Evolutionary conservation across 2,113 vertebrate species (phyloP).

Genomic region (Channa maculata): DNA sequence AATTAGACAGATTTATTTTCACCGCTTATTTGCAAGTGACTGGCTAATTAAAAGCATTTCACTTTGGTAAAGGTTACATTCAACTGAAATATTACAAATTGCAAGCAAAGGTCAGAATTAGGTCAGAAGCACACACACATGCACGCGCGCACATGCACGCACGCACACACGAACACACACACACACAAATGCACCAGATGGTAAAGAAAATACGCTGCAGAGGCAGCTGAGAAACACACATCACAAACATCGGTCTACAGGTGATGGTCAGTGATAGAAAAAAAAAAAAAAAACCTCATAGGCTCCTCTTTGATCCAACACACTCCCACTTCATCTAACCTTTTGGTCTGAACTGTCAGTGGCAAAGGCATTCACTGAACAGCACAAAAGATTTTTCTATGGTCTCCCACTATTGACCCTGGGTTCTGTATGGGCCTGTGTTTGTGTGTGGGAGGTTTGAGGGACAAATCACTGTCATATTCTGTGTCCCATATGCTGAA

Average conservation of each 20-base stretch:
- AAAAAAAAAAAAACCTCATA: not conserved
- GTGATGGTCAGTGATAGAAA: not conserved
- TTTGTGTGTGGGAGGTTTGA: not conserved
- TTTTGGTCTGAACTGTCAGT: constrained; percentile 37
- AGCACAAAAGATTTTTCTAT: constrained; percentile 23
- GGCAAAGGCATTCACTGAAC: constrained; percentile 31
- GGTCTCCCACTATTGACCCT: constrained; percentile 20
- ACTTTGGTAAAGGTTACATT: not conserved
- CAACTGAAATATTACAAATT: not conserved
- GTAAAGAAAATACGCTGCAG: no score
- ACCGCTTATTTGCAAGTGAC: not conserved
- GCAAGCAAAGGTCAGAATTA: not conserved
- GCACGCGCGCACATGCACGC: no score
- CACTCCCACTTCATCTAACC: constrained; percentile 53
- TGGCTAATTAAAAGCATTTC: constrained; percentile 14
- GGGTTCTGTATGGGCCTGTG: constrained; percentile 11
- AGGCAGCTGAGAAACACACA: not conserved
- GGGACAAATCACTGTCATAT: not conserved
- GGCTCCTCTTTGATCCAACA: constrained; percentile 39
- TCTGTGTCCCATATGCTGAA: not conserved
- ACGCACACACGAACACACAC: no score
- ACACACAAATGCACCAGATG: not conserved
- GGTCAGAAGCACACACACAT: no score
- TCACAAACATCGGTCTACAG: constrained; percentile 6
- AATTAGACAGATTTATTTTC: constrained; percentile 14